Percentiles rank a stretch among this genome's conserved stretches.
phyloP scores from a whole-genome alignment of 2,888 invertebrate species.

The Stratiomys singularior region DNA sequence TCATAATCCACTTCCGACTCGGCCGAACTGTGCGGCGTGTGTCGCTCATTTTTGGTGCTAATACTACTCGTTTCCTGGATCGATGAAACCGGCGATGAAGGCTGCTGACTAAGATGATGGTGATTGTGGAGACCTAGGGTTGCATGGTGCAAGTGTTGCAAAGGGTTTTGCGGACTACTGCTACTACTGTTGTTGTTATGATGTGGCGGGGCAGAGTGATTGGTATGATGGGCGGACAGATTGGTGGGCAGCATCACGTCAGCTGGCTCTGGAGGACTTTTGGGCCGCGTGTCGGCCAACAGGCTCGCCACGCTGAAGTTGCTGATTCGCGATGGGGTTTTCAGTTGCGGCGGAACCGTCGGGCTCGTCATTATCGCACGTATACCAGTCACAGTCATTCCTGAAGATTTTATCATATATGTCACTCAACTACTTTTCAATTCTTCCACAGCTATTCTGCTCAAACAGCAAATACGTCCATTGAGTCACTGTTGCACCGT shows the following conservation, averaged over 20 bases:
- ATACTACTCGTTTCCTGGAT: constrained; percentile 55
- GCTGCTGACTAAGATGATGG: constrained; percentile 50
- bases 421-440: constrained; percentile 39
- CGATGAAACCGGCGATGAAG: constrained; percentile 50
- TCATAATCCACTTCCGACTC: constrained; percentile 66
- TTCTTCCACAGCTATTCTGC: neutral
- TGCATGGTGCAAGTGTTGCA: constrained; percentile 48
- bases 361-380: constrained; percentile 73
- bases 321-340: constrained; percentile 74
- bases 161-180: constrained; percentile 46
- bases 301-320: constrained; percentile 89
- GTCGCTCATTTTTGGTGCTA: constrained; percentile 62
- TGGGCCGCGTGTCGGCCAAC: constrained; percentile 82
- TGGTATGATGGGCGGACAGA: constrained; percentile 64
- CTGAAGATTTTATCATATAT: constrained; percentile 65
- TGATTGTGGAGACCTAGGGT: constrained; percentile 45
- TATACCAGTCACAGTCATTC: constrained; percentile 73
- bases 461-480: neutral
- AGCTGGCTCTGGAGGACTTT: constrained; percentile 60
- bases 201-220: constrained; percentile 49
- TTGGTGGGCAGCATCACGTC: constrained; percentile 61
- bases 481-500: neutral
- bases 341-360: constrained; percentile 68
- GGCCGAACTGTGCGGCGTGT: constrained; percentile 64
- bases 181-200: constrained; percentile 48